A percentile compares a stretch with the other conserved stretches of the same genome.
Evolutionary conservation across 1,140 invertebrate genomes (phyloP).

Genomic region (Caenorhabditis inopinata): DNA sequence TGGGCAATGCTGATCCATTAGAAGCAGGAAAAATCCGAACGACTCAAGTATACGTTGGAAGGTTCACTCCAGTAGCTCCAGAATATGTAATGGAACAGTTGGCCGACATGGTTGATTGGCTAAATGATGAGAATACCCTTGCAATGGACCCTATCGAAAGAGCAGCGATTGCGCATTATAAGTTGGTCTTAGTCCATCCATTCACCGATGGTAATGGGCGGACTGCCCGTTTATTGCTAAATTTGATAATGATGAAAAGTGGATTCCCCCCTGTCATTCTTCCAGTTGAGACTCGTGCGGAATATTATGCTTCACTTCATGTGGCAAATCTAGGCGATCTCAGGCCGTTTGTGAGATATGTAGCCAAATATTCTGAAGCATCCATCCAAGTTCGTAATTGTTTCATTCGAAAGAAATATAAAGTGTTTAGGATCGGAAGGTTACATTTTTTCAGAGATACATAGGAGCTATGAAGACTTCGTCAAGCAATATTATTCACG

Average conservation of each 20-base stretch:
- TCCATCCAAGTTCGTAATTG: slow-evolving; percentile 52
- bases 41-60: slow-evolving; percentile 66
- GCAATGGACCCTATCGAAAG: slow-evolving; percentile 84
- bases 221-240: slow-evolving; percentile 91
- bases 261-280: slow-evolving; percentile 86
- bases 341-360: slow-evolving; percentile 88
- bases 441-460: not conserved
- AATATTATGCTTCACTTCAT: slow-evolving; percentile 81
- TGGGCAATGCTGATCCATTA: slow-evolving; percentile 79
- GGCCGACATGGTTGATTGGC: slow-evolving; percentile 83
- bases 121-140: slow-evolving; percentile 80
- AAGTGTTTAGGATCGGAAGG: too few species aligned
- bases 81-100: slow-evolving; percentile 81
- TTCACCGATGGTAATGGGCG: slow-evolving; percentile 78
- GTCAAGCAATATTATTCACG: not conserved
- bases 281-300: slow-evolving; percentile 79
- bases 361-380: slow-evolving; percentile 71
- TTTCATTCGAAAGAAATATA: too few species aligned
- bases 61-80: slow-evolving; percentile 69
- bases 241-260: slow-evolving; percentile 93
- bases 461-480: slow-evolving; percentile 7
- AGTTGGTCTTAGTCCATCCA: slow-evolving; percentile 73
- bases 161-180: slow-evolving; percentile 91
- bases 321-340: slow-evolving; percentile 87
- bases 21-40: slow-evolving; percentile 69